A percentile compares a stretch with the other conserved stretches of the same genome.
phyloP scores from a whole-genome alignment of 2,888 invertebrate species.

The Andrena camellia region DNA sequence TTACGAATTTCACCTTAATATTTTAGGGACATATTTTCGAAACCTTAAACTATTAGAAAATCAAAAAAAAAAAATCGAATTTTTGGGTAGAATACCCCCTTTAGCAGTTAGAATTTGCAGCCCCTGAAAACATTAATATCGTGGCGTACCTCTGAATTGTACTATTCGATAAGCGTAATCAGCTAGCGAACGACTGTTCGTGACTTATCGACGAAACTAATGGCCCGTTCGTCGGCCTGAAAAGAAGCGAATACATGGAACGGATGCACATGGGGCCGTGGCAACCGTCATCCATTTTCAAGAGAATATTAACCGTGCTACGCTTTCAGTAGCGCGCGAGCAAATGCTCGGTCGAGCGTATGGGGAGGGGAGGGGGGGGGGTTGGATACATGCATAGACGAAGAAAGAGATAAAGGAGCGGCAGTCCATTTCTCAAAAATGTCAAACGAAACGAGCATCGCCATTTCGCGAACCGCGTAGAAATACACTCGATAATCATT shows the following conservation, averaged over 20 bases:
- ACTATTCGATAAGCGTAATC: constrained; percentile 17
- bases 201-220: constrained; percentile 49
- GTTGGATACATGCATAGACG: constrained; percentile 1
- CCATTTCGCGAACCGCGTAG: background rate
- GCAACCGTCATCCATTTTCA: constrained; percentile 47
- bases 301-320: constrained; percentile 48
- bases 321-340: constrained; percentile 24
- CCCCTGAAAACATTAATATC: background rate
- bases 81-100: too few relatives aligned
- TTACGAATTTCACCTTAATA: too few relatives aligned
- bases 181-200: constrained; percentile 24
- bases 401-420: constrained; percentile 27
- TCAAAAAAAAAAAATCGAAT: too few relatives aligned
- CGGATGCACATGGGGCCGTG: constrained; percentile 33
- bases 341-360: constrained; percentile 38
- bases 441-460: constrained; percentile 32
- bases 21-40: too few relatives aligned
- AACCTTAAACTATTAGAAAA: too few relatives aligned
- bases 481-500: constrained; percentile 30
- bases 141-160: background rate
- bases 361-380: background rate
- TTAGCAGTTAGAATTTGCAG: background rate
- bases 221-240: constrained; percentile 3
- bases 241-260: constrained; percentile 54
- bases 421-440: constrained; percentile 40